Percentiles rank a stretch among this genome's conserved stretches.
Evolutionary conservation across 1,140 invertebrate species (phyloP).

Genomic region (Leptestheria dahalacensis): DNA sequence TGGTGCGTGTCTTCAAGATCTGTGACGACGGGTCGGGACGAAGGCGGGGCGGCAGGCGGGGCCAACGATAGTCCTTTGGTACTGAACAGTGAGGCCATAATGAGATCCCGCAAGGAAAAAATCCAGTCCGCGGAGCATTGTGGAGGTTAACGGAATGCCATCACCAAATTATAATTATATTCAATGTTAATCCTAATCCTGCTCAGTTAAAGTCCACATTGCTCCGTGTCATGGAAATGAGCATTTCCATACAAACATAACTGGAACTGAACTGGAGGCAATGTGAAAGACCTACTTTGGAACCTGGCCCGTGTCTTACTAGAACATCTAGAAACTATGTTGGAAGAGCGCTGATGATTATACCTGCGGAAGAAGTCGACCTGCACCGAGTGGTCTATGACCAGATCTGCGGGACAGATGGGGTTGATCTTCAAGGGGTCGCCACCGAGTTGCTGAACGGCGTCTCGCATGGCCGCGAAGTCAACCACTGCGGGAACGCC

Average conservation of each 20-base stretch:
- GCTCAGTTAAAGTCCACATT: neutral
- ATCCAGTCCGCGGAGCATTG: no score
- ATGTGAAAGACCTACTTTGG: no score
- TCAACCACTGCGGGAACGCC: constrained; percentile 97
- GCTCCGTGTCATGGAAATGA: no score
- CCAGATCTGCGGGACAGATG: constrained; percentile 88
- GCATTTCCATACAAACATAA: no score
- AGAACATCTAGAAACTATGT: neutral
- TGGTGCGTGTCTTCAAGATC: constrained; percentile 2
- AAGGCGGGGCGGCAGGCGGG: neutral
- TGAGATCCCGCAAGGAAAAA: no score
- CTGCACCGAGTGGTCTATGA: constrained; percentile 97
- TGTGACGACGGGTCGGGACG: neutral
- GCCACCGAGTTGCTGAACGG: constrained; percentile 68
- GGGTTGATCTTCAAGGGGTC: constrained; percentile 92
- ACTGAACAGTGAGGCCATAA: neutral
- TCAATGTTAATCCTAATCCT: neutral
- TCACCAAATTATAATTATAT: no score
- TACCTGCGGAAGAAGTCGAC: constrained; percentile 84
- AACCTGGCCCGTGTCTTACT: no score
- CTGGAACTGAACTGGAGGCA: no score
- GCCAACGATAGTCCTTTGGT: neutral
- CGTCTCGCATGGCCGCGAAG: constrained; percentile 96
- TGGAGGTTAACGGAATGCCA: no score
- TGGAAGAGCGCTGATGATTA: constrained; percentile 22